Base-by-base conservation (phyloP, 2,888 invertebrate species). In the Sialis fuliginosa region DNA sequence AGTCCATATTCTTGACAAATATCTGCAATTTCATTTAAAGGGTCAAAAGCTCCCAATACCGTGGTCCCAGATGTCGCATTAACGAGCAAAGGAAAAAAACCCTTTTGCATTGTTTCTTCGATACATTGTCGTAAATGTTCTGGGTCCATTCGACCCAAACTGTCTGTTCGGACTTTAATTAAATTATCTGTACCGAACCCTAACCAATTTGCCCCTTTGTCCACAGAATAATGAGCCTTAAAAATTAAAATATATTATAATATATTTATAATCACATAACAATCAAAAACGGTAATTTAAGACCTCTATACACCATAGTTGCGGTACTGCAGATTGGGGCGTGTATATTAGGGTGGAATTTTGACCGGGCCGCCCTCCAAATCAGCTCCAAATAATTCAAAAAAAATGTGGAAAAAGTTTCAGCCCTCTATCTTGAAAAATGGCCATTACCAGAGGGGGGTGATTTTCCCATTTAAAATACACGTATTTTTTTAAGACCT, bases 1-100 rank as follows among this genome's bases (percentile, higher is more conserved):
- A 89, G 58, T 0, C 66, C 64, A 58, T 84, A 69, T 50, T 74
- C 72, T 51, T 70, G 57, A 56, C 88, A 88, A 8, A 89, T 61
- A 46, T 74, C 71, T 1, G 84, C 78, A 8, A 88, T 70, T 34
- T 68, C 68, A 1, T 70, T 63, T 13, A 90, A 59, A 8, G 85
- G 78, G 61, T 91, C 91, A 52, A 86, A 84, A 1, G 88, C 82
- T 0, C 89, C 88, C 6, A 89, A 62, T 0, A 90, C 87, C 0
- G 89, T 90, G 0, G 87, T 86, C 0, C 88, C 89, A 2, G 79
- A 76, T 0, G 81, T 85, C 0, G 79, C 82, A 53, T 81, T 81
- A 1, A 86, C 81, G 58, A 81, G 71, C 48, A 84, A 68, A 1
- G 85, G 84, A 39, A 69, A 59, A 50, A 66, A 69, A 0, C 75